Conservation (phyloP, 2,797 vertebrate species). For the Hydrophis major region DNA sequence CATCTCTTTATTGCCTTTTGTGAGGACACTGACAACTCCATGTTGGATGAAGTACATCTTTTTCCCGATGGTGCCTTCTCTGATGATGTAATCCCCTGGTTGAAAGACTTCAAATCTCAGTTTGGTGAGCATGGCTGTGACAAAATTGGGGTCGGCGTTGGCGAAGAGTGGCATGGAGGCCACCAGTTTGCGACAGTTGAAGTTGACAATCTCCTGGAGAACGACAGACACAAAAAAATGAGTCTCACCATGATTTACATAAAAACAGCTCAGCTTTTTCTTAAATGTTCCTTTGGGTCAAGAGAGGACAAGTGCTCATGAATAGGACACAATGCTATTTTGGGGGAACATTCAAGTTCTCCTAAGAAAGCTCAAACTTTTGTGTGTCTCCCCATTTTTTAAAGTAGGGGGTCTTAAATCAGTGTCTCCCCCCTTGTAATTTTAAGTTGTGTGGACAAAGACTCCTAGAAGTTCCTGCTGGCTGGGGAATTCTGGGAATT, state of each 20-base stretch:
- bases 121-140: constrained; percentile 92
- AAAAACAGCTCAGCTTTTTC: neutral
- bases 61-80: constrained; percentile 91
- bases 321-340: neutral
- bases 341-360: neutral
- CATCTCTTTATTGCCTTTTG: constrained; percentile 90
- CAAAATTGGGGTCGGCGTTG: constrained; percentile 92
- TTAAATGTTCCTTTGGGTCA: neutral
- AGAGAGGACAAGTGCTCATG: neutral
- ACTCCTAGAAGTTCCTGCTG: neutral
- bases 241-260: neutral
- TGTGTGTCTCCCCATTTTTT: neutral
- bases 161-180: constrained; percentile 93
- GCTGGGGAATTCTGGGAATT: neutral
- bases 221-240: neutral
- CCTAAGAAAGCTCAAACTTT: neutral
- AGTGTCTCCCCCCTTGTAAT: neutral
- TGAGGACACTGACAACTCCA: constrained; percentile 86
- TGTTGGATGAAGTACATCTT: constrained; percentile 98
- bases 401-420: neutral
- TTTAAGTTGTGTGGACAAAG: neutral
- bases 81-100: constrained; percentile 86
- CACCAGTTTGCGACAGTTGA: constrained; percentile 93
- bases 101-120: constrained; percentile 94
- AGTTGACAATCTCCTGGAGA: constrained; percentile 88